phyloP scores from a whole-genome alignment of 2,113 vertebrate species.

The Chloebia gouldiae region DNA sequence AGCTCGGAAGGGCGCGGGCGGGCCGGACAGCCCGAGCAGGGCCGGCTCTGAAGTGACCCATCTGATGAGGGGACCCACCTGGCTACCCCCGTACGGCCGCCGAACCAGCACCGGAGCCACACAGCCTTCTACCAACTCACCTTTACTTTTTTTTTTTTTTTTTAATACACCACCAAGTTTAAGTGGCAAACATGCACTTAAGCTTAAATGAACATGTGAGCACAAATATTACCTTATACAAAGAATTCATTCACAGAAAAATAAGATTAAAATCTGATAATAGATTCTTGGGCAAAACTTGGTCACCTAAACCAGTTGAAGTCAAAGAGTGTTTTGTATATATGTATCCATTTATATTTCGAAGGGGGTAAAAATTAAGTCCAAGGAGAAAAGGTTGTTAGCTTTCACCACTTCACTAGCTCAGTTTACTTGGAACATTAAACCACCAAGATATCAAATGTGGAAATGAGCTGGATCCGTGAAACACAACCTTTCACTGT shows the following conservation, averaged over 20 bases:
- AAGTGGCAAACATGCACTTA: not conserved
- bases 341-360: not conserved
- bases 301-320: not conserved
- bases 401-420: not conserved
- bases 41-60: not conserved
- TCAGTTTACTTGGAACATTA: not conserved
- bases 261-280: not conserved
- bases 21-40: not conserved
- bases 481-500: not conserved
- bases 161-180: not conserved
- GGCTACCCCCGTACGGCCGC: not conserved
- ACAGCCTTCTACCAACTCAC: accelerated
- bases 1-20: no score
- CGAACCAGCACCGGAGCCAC: accelerated
- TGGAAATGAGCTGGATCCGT: not conserved
- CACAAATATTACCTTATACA: accelerated
- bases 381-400: not conserved
- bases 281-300: not conserved
- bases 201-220: not conserved
- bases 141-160: not conserved
- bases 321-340: not conserved
- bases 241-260: not conserved
- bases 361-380: not conserved
- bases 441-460: not conserved
- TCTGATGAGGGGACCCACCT: not conserved